These are phyloP conservation scores for Ctenomys sociabilis DNA, from an alignment of 2,113 vertebrate species.

Conservation along the genomic window DNA sequence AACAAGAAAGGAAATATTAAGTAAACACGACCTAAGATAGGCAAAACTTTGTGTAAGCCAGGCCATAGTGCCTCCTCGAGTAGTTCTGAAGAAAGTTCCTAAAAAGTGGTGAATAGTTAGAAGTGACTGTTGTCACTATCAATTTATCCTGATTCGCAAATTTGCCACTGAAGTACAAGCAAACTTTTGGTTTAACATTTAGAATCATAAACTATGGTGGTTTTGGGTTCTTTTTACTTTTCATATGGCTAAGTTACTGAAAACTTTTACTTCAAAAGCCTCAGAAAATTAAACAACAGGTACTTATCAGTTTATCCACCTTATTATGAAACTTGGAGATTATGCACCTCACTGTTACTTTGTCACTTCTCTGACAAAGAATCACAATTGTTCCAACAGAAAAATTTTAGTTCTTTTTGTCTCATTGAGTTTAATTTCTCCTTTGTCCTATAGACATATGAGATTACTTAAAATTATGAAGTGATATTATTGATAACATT, in stretches of 20 bases:
- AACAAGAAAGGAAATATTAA: background rate
- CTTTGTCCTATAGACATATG: background rate
- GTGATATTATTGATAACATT: background rate
- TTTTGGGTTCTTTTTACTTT: background rate
- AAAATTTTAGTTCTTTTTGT: background rate
- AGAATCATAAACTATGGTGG: background rate
- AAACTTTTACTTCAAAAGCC: background rate
- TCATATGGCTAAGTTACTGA: background rate
- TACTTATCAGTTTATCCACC: background rate
- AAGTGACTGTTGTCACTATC: background rate
- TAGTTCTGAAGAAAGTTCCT: background rate
- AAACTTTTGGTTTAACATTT: background rate
- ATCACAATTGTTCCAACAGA: fast-evolving
- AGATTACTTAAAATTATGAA: background rate
- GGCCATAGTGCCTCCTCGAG: background rate
- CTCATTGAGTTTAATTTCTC: background rate
- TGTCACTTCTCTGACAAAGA: background rate
- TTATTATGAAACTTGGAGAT: background rate
- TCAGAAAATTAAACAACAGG: background rate
- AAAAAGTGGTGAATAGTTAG: background rate
- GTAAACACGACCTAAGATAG: background rate
- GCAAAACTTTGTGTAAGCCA: background rate
- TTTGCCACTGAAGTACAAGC: background rate
- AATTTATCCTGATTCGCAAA: background rate
- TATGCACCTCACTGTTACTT: background rate